A percentile compares a stretch with the other conserved stretches of the same genome.
These are phyloP conservation scores for Rhinopithecus roxellana DNA, from an alignment of 2,113 vertebrate genomes.

Conservation along the genomic window DNA sequence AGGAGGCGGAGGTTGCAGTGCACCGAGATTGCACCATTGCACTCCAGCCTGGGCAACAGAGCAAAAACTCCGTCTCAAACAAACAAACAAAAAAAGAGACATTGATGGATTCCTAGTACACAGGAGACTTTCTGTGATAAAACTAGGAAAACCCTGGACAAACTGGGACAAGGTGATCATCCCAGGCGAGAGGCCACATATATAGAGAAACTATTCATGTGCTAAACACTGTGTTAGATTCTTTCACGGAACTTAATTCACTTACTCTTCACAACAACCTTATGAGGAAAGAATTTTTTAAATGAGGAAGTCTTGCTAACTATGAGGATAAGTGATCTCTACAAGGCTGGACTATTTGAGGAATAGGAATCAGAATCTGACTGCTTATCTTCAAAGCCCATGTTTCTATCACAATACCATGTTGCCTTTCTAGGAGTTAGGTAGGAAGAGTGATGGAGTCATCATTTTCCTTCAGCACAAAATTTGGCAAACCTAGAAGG, in stretches of 20 bases:
- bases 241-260: conserved; percentile 29
- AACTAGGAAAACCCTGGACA: background rate
- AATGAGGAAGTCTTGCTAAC: conserved; percentile 5
- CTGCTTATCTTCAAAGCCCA: background rate
- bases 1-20: too few species aligned
- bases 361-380: conserved; percentile 21
- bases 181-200: background rate
- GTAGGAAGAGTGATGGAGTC: background rate
- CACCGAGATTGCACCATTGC: too few species aligned
- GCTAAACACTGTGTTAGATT: background rate
- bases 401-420: background rate
- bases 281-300: background rate
- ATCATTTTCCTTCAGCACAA: conserved; percentile 24
- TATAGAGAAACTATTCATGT: conserved; percentile 11
- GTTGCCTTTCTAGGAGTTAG: background rate
- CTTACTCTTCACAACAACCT: conserved; percentile 21
- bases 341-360: background rate
- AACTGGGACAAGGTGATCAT: background rate
- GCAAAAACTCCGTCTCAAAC: too few species aligned
- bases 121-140: background rate
- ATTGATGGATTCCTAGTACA: background rate
- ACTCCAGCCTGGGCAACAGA: too few species aligned
- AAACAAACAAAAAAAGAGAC: too few species aligned
- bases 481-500: conserved; percentile 23
- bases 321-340: conserved; percentile 4